Evolutionary conservation across 1,140 invertebrate species (phyloP).

Genomic region (Muscidifurax raptorellus): DNA sequence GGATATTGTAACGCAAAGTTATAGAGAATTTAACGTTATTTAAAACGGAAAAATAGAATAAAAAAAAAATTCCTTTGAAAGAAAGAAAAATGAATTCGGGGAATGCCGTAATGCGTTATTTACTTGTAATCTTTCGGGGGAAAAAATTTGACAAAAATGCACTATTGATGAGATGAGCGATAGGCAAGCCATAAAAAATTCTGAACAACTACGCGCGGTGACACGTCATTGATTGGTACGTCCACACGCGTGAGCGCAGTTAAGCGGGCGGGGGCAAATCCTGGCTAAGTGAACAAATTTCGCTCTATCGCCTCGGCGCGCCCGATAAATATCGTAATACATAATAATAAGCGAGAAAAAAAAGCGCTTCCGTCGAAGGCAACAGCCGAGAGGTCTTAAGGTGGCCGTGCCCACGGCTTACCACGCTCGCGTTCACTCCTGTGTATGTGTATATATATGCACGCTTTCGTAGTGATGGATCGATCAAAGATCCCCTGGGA

Average conservation of each 20-base stretch:
- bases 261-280: neutral
- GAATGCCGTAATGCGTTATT: neutral
- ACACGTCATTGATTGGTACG: neutral
- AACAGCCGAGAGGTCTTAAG: slow-evolving; percentile 34
- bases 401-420: neutral
- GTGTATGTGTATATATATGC: slow-evolving; percentile 3
- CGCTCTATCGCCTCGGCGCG: neutral
- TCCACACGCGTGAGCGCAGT: neutral
- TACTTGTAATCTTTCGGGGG: neutral
- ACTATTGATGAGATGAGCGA: neutral
- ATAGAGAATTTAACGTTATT: neutral
- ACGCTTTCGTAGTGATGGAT: slow-evolving; percentile 63
- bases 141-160: neutral
- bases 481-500: slow-evolving; percentile 71
- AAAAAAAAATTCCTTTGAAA: neutral
- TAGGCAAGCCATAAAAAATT: neutral
- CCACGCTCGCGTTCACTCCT: neutral
- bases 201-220: neutral
- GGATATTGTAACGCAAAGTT: neutral
- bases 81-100: neutral
- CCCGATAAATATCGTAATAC: slow-evolving; percentile 44
- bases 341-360: slow-evolving; percentile 35
- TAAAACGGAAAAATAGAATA: neutral
- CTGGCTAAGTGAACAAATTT: slow-evolving; percentile 31
- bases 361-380: neutral